phyloP scores from a whole-genome alignment of 64 coral and sea anemone species.

The Pocillopora verrucosa region DNA sequence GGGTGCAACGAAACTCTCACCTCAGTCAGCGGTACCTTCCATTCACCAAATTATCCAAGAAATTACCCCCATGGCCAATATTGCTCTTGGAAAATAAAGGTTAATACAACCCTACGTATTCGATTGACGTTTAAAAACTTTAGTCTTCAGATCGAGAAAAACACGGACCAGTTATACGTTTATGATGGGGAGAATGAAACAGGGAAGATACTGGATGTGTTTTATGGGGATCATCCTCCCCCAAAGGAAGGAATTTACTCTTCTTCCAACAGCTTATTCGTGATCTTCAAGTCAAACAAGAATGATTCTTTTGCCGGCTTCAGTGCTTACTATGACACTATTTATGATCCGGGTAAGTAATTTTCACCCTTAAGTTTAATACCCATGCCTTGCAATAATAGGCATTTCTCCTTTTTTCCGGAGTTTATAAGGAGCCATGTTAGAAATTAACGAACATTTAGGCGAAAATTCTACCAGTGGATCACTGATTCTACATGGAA shows the following conservation, averaged over 20 bases:
- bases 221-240: not conserved
- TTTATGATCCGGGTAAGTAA: not conserved
- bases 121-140: constrained; percentile 17
- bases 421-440: too few relatives aligned
- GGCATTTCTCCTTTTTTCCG: too few relatives aligned
- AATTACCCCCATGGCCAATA: constrained; percentile 62
- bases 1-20: constrained; percentile 42
- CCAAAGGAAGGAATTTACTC: not conserved
- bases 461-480: too few relatives aligned
- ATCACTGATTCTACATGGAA: too few relatives aligned
- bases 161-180: not conserved
- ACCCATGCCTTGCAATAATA: too few relatives aligned
- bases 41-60: constrained; percentile 29
- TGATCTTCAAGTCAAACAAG: constrained; percentile 1
- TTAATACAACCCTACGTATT: not conserved
- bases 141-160: not conserved
- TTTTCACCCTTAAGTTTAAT: not conserved
- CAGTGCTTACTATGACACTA: not conserved
- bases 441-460: too few relatives aligned
- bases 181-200: not conserved
- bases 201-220: not conserved
- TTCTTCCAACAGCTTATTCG: not conserved
- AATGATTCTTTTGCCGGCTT: not conserved
- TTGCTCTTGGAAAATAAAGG: constrained; percentile 59
- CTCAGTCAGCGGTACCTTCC: constrained; percentile 9